These are phyloP conservation scores for Periophthalmodon schlosseri DNA, from an alignment of 2,113 vertebrate genomes.

Conservation along the genomic window DNA sequence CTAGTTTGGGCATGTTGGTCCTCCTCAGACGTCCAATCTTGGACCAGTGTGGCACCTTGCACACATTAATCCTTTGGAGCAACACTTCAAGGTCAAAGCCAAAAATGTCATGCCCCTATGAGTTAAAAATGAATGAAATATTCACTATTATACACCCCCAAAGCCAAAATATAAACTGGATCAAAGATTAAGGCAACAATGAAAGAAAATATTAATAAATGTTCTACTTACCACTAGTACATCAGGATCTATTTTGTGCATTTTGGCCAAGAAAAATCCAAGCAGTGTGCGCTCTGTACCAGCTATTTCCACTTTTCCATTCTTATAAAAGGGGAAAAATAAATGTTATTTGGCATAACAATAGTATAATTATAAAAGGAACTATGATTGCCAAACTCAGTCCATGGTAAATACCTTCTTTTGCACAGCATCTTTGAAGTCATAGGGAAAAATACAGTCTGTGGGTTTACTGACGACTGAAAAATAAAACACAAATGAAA, in stretches of 20 bases:
- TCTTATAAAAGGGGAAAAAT: slow-evolving; percentile 75
- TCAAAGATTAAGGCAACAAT: neutral
- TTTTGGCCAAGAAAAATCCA: slow-evolving; percentile 94
- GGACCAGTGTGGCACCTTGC: slow-evolving; percentile 97
- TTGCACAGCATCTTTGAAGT: slow-evolving; percentile 86
- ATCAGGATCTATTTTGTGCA: slow-evolving; percentile 97
- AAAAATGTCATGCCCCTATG: slow-evolving; percentile 96
- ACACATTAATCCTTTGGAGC: slow-evolving; percentile 89
- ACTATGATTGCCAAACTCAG: neutral
- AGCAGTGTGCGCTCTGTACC: slow-evolving; percentile 90
- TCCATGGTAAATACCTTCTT: slow-evolving; percentile 81
- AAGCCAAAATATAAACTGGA: neutral
- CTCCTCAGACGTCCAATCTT: slow-evolving; percentile 94
- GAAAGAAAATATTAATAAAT: neutral
- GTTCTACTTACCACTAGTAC: slow-evolving; percentile 88
- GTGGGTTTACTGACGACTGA: slow-evolving; percentile 89
- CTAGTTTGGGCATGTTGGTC: slow-evolving; percentile 93
- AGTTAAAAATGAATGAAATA: slow-evolving; percentile 4
- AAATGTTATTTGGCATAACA: neutral
- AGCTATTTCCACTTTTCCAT: slow-evolving; percentile 91
- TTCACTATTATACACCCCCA: neutral
- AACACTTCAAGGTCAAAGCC: slow-evolving; percentile 97
- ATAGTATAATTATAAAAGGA: neutral
- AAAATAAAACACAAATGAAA: slow-evolving; percentile 27
- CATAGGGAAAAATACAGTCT: slow-evolving; percentile 94